Evolutionary conservation across 2,113 vertebrate genomes (phyloP).

Genomic region (Pyrgilauda ruficollis): DNA sequence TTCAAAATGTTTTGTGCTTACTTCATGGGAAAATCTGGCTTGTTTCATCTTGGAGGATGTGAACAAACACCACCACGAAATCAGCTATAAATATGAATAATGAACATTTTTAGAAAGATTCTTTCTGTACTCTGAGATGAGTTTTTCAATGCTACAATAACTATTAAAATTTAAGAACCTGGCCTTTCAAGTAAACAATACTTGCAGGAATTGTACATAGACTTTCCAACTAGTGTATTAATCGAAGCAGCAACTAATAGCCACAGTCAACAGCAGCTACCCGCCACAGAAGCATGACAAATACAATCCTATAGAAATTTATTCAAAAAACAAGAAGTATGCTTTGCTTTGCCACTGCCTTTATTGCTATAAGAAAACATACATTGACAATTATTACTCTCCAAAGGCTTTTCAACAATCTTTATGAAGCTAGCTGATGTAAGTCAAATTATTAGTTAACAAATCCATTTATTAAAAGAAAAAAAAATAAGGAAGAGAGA

Average conservation of each 20-base stretch:
- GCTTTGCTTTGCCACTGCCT: background rate
- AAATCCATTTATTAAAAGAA: background rate
- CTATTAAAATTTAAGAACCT: background rate
- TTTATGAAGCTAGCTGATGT: background rate
- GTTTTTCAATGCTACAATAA: background rate
- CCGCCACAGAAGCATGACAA: background rate
- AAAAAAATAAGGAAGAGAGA: too few species aligned
- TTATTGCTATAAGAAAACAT: background rate
- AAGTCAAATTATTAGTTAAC: background rate
- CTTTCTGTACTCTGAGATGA: background rate
- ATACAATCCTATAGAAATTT: background rate
- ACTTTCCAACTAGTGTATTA: background rate
- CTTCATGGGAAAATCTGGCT: background rate
- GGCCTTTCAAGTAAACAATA: background rate
- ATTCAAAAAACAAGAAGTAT: background rate
- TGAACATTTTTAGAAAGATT: background rate
- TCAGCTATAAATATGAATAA: background rate
- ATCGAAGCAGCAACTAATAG: background rate
- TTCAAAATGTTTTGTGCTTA: background rate
- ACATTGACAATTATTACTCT: background rate
- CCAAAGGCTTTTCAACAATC: background rate
- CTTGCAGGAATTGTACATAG: background rate
- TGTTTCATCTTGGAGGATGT: background rate
- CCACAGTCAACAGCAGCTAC: background rate
- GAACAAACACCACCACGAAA: background rate